Percentiles rank a stretch among this genome's conserved stretches.
These are phyloP conservation scores for Zaprionus gabonicus DNA, from an alignment of 1,140 invertebrate species.

Conservation along the genomic window DNA sequence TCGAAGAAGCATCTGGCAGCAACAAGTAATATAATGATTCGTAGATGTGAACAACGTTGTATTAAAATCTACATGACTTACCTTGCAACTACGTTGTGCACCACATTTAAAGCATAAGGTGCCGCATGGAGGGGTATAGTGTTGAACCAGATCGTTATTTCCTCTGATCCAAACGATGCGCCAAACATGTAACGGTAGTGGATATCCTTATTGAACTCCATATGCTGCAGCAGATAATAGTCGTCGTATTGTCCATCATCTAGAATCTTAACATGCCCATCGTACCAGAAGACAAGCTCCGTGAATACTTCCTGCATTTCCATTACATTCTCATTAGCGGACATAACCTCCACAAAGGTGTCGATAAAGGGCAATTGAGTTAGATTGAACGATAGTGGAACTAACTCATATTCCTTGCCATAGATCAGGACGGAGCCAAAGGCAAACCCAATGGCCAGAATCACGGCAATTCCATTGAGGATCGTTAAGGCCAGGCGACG, in stretches of 20 bases:
- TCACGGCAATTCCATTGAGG: not conserved
- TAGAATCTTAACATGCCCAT: conserved; percentile 25
- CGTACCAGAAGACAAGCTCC: conserved; percentile 65
- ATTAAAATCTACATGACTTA: not conserved
- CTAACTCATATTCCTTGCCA: conserved; percentile 46
- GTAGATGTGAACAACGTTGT: not conserved
- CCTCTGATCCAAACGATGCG: conserved; percentile 23
- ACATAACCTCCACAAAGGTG: conserved; percentile 46
- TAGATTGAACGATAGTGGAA: conserved; percentile 49
- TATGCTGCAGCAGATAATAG: conserved; percentile 25
- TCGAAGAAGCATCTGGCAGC: conserved; percentile 34
- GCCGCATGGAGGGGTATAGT: conserved; percentile 61
- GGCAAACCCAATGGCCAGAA: conserved; percentile 11
- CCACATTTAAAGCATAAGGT: conserved; percentile 51
- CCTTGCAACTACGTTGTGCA: conserved; percentile 69
- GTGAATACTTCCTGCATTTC: conserved; percentile 42
- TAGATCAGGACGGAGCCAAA: conserved; percentile 47
- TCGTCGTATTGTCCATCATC: not conserved
- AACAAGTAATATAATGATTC: not conserved
- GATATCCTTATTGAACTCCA: conserved; percentile 23
- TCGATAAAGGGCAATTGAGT: conserved; percentile 22
- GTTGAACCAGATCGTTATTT: conserved; percentile 63
- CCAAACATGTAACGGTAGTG: conserved; percentile 55
- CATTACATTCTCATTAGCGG: not conserved
- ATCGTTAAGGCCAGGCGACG: conserved; percentile 31